These are phyloP conservation scores for Exocentrus adspersus DNA, from an alignment of 2,888 invertebrate genomes.

Conservation along the genomic window DNA sequence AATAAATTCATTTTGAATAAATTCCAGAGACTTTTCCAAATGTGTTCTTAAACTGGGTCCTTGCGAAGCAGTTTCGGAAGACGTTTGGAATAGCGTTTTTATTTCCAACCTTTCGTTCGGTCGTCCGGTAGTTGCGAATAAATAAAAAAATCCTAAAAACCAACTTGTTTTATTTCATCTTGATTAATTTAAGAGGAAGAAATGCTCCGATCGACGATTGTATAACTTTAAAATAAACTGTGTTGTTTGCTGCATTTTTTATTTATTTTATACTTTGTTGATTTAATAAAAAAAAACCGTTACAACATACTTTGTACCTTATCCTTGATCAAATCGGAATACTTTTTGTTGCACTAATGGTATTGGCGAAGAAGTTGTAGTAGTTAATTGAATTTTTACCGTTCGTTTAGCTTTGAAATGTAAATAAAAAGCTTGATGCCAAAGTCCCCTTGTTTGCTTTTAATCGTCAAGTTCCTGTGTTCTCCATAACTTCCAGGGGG, in stretches of 20 bases:
- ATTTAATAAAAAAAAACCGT: slow-evolving; percentile 23
- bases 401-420: slow-evolving; percentile 19
- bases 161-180: slow-evolving; percentile 56
- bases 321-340: slow-evolving; percentile 18
- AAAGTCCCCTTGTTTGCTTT: slow-evolving; percentile 9
- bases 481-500: too few species aligned
- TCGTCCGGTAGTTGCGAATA: slow-evolving; percentile 34
- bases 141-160: slow-evolving; percentile 48
- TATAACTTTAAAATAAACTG: slow-evolving; percentile 41
- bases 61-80: slow-evolving; percentile 50
- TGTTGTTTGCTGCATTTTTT: slow-evolving; percentile 17
- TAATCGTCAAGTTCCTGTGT: neutral
- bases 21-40: slow-evolving; percentile 56
- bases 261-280: slow-evolving; percentile 6
- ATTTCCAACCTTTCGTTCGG: slow-evolving; percentile 52
- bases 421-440: slow-evolving; percentile 26
- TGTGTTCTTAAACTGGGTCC: slow-evolving; percentile 55
- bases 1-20: slow-evolving; percentile 59
- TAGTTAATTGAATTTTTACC: slow-evolving; percentile 14
- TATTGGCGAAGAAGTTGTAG: slow-evolving; percentile 21
- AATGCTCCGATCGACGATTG: slow-evolving; percentile 33
- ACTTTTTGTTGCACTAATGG: slow-evolving; percentile 48
- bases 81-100: slow-evolving; percentile 60
- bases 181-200: slow-evolving; percentile 28
- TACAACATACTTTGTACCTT: slow-evolving; percentile 28